These are phyloP conservation scores for Naso thynnoides DNA, from an alignment of 2,797 vertebrate genomes.

Conservation along the genomic window DNA sequence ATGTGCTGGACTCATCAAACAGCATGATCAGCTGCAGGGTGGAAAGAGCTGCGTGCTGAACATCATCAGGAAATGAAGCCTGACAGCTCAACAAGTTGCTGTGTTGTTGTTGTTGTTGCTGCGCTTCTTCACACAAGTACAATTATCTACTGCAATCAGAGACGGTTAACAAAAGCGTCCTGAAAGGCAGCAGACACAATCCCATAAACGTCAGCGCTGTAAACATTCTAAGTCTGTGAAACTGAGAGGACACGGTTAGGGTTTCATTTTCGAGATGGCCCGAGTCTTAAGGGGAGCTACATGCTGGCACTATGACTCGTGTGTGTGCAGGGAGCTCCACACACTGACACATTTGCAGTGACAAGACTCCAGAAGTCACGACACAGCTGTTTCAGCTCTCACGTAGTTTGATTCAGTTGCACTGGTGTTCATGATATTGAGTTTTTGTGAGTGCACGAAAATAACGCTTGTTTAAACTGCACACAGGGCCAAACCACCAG, in stretches of 20 bases:
- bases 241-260: not conserved
- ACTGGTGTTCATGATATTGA: not conserved
- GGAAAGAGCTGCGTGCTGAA: conserved; percentile 9
- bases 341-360: not conserved
- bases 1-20: not conserved
- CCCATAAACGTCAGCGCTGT: not conserved
- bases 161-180: not conserved
- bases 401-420: not conserved
- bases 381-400: not conserved
- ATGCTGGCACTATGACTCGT: not conserved
- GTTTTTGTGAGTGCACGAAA: not conserved
- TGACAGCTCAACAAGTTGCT: not conserved
- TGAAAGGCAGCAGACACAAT: not conserved
- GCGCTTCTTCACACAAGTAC: conserved; percentile 5
- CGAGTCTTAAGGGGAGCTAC: not conserved
- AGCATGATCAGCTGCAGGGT: not conserved
- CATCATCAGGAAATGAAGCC: conserved; percentile 6
- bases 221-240: not conserved
- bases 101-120: not conserved
- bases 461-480: not conserved
- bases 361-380: not conserved
- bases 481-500: conserved; percentile 12
- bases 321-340: no score
- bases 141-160: conserved; percentile 17
- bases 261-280: not conserved